phyloP scores from a whole-genome alignment of 2,888 invertebrate genomes.

The Xylota segnis region DNA sequence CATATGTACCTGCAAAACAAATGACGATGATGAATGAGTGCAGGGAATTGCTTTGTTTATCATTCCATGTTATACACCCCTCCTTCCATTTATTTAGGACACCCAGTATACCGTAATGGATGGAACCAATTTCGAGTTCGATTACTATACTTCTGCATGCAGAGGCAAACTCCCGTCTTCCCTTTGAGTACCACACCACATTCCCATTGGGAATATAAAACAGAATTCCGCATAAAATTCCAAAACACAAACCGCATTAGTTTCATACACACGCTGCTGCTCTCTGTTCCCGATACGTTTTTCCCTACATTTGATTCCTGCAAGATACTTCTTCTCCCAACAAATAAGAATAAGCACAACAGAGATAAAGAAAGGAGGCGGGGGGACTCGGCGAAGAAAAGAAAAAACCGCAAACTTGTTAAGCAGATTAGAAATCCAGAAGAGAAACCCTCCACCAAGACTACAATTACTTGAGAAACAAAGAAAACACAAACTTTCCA shows the following conservation, averaged over 20 bases:
- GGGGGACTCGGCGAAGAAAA: background rate
- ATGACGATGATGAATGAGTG: slow-evolving; percentile 43
- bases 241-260: slow-evolving; percentile 65
- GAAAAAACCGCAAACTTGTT: slow-evolving; percentile 66
- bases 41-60: slow-evolving; percentile 42
- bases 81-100: background rate
- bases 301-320: slow-evolving; percentile 51
- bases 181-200: slow-evolving; percentile 6
- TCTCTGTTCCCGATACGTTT: slow-evolving; percentile 35
- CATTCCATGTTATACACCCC: slow-evolving; percentile 6
- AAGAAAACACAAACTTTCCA: slow-evolving; percentile 73
- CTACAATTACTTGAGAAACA: slow-evolving; percentile 68
- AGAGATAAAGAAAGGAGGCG: no score
- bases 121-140: slow-evolving; percentile 51
- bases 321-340: background rate
- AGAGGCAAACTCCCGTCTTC: slow-evolving; percentile 29
- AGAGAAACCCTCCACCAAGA: slow-evolving; percentile 2
- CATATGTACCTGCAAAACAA: background rate
- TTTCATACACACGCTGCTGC: slow-evolving; percentile 31
- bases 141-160: slow-evolving; percentile 28
- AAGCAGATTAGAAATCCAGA: slow-evolving; percentile 75
- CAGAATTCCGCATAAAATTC: slow-evolving; percentile 61
- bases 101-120: slow-evolving; percentile 23
- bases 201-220: slow-evolving; percentile 64
- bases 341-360: background rate